A percentile compares a stretch with the other conserved stretches of the same genome.
Evolutionary conservation across 2,888 invertebrate species (phyloP).

Genomic region (Alcis repandata): DNA sequence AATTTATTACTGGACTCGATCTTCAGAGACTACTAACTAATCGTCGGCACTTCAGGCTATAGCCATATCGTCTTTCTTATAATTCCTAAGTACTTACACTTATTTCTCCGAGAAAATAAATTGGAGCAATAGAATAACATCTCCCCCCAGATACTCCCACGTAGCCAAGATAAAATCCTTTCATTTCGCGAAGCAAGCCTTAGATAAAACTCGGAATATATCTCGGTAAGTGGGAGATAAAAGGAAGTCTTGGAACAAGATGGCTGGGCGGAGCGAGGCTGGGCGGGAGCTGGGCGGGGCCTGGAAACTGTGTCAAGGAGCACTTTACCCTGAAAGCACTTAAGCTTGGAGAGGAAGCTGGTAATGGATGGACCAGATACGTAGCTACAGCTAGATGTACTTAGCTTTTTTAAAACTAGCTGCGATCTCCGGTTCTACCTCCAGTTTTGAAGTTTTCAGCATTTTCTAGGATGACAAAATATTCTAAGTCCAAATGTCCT

Average conservation of each 20-base stretch:
- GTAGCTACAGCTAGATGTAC: slow-evolving; percentile 21
- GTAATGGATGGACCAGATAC: slow-evolving; percentile 57
- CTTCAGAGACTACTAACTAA: too few species aligned
- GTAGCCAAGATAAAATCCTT: slow-evolving; percentile 33
- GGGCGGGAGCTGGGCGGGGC: slow-evolving; percentile 66
- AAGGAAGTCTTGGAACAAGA: slow-evolving; percentile 47
- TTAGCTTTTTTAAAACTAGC: neutral
- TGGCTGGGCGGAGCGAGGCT: slow-evolving; percentile 58
- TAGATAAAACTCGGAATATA: slow-evolving; percentile 61
- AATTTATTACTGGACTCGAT: too few species aligned
- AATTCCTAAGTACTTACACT: neutral
- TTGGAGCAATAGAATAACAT: slow-evolving; percentile 32
- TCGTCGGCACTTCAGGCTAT: too few species aligned
- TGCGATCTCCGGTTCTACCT: neutral
- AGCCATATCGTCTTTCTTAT: neutral
- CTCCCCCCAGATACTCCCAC: slow-evolving; percentile 10
- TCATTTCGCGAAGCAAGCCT: slow-evolving; percentile 41
- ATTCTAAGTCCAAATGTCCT: too few species aligned
- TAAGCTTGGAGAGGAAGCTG: slow-evolving; percentile 48
- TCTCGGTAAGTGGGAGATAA: slow-evolving; percentile 52
- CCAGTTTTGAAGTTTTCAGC: neutral
- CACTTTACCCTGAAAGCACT: slow-evolving; percentile 63
- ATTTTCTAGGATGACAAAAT: too few species aligned
- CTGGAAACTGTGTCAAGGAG: slow-evolving; percentile 70
- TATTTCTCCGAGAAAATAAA: slow-evolving; percentile 26